Base-by-base conservation (phyloP, 2,797 vertebrate species). In the Caiman crocodilus region DNA sequence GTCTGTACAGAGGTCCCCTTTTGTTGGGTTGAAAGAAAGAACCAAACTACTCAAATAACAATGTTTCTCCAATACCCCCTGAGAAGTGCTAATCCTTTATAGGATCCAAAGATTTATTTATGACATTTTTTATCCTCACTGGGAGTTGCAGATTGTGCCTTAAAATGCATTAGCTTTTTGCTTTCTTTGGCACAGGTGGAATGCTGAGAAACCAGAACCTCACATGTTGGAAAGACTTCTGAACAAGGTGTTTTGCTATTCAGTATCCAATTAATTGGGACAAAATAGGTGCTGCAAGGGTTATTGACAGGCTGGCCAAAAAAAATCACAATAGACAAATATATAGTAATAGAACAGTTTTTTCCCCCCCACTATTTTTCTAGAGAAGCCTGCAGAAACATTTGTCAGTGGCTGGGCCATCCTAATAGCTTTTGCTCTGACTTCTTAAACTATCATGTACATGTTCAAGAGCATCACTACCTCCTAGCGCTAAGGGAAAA, bases 1-100 rank as follows among this genome's bases (percentile, higher is more conserved):
- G 5, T 88, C 85, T 78, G 85, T 73, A 80, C 93, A 42, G 17
- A 91, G 18, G 91, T 84, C 28, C 86, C 92, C 82, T 94, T 85
- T 56, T 95, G 57, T 78, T 93, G 63, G 76, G 13, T 76, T 67
- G 63, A 14, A 12, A 42, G 7, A 42, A 90, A 50, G 42, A 50
- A 90, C 21, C 80, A 59, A 56, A 88, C 85, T 87, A 67, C 9
- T 50, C 42, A 50, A 50, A 50, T 50, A 50, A 50, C 42, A 11
- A 50, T 50, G 42, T 50, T 50, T 50, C 42, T 42, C 42, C 42
- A 42, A 42, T 42, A 42, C 42, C 42, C 42, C 42, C 7, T 42
- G 6, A 42, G 8, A 42, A 42, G 32, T 30, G 21, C 65, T 18
- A 67, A 67, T 67, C 30, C n/a, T 67, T 67, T 28, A 35, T 32